Percentiles rank a stretch among this genome's conserved stretches.
Conservation (phyloP, 2,797 vertebrate genomes). For the Xenops minutus region DNA sequence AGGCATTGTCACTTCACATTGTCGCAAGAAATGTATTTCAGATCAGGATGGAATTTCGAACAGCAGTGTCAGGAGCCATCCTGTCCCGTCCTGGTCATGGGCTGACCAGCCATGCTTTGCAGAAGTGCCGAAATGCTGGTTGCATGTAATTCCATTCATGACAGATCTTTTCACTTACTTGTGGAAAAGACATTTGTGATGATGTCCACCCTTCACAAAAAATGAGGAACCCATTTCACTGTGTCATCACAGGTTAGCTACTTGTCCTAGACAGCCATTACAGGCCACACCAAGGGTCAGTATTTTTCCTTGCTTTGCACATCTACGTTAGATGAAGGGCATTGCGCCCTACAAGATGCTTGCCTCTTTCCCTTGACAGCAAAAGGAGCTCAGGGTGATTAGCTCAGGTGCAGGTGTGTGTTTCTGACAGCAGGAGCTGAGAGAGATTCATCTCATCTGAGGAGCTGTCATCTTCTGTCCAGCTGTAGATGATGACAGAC, state of each 20-base stretch:
- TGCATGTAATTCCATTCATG: background rate
- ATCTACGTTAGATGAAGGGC: background rate
- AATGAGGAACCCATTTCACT: background rate
- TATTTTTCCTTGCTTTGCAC: background rate
- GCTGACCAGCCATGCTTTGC: background rate
- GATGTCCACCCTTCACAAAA: background rate
- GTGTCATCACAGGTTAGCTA: background rate
- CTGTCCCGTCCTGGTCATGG: background rate
- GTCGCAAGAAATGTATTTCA: background rate
- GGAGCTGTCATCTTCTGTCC: constrained; percentile 4
- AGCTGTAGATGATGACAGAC: background rate
- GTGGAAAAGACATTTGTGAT: background rate
- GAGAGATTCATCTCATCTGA: background rate
- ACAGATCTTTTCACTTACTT: background rate
- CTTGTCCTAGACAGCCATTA: background rate
- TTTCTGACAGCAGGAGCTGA: background rate
- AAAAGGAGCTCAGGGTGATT: background rate
- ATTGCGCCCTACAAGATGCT: background rate
- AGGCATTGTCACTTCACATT: background rate
- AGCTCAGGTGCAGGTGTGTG: background rate
- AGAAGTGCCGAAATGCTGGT: background rate
- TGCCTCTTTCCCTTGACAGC: background rate
- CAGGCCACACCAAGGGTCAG: background rate
- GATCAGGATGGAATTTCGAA: background rate
- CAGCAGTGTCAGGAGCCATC: background rate